phyloP scores from a whole-genome alignment of 1,140 invertebrate genomes.

The Delia radicum region DNA sequence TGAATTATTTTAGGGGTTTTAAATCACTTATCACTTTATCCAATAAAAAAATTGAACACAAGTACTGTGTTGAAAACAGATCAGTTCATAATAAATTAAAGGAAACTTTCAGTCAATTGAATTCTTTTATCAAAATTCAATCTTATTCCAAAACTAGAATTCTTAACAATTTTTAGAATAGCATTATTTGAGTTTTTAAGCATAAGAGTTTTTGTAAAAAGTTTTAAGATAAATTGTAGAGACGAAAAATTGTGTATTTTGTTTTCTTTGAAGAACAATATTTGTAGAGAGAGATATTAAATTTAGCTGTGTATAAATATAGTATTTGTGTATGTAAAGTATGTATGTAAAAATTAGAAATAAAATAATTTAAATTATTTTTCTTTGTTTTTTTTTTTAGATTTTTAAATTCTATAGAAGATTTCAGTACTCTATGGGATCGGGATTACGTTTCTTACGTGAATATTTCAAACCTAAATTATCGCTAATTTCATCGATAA shows the following conservation, averaged over 20 bases:
- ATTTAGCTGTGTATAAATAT: background rate
- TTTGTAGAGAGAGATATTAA: background rate
- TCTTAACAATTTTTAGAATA: too few relatives aligned
- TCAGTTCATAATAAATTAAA: too few relatives aligned
- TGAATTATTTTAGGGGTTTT: too few relatives aligned
- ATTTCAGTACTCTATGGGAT: slow-evolving; percentile 65
- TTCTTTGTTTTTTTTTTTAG: background rate
- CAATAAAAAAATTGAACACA: too few relatives aligned
- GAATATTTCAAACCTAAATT: slow-evolving; percentile 75
- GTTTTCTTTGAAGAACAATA: background rate
- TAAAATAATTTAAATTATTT: background rate
- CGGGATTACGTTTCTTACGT: slow-evolving; percentile 60
- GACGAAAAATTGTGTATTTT: background rate
- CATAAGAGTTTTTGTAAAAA: too few relatives aligned
- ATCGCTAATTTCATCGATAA: slow-evolving; percentile 71
- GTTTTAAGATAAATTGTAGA: background rate
- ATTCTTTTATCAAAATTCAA: too few relatives aligned
- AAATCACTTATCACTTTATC: too few relatives aligned
- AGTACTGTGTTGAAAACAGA: too few relatives aligned
- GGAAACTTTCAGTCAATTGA: too few relatives aligned
- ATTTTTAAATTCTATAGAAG: too few relatives aligned
- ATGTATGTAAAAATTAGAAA: background rate
- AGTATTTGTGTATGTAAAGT: background rate
- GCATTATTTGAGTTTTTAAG: too few relatives aligned
- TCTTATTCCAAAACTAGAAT: too few relatives aligned